A percentile compares a stretch with the other conserved stretches of the same genome.
These are phyloP conservation scores for Lepetodrilus schrolli DNA, from an alignment of 2,888 invertebrate genomes.

Conservation along the genomic window DNA sequence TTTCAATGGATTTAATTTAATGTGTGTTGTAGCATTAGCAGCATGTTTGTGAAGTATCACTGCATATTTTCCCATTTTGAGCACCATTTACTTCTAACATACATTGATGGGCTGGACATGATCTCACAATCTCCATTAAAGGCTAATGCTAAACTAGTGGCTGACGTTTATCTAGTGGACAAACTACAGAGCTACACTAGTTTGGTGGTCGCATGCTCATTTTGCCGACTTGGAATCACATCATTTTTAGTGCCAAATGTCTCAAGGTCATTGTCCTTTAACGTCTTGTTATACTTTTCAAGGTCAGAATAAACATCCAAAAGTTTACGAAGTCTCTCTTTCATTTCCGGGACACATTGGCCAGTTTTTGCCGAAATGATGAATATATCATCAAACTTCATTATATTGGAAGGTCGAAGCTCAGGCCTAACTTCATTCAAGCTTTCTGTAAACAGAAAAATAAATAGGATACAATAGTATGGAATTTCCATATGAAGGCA, in stretches of 20 bases:
- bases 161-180: background rate
- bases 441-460: slow-evolving; percentile 52
- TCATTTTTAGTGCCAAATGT: background rate
- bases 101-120: too few species aligned
- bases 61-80: too few species aligned
- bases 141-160: too few species aligned
- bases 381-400: slow-evolving; percentile 86
- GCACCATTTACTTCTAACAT: too few species aligned
- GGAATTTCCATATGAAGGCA: background rate
- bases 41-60: too few species aligned
- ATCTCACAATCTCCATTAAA: too few species aligned
- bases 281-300: background rate
- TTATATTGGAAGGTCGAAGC: slow-evolving; percentile 81
- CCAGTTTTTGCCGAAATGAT: slow-evolving; percentile 78
- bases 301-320: slow-evolving; percentile 56
- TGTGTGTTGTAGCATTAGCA: too few species aligned
- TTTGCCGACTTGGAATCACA: background rate
- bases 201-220: background rate
- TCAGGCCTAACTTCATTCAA: slow-evolving; percentile 79
- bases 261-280: too few species aligned
- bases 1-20: too few species aligned
- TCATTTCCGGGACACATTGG: slow-evolving; percentile 52
- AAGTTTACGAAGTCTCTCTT: slow-evolving; percentile 55
- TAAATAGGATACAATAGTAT: background rate
- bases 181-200: background rate